These are phyloP conservation scores for Argya squamiceps DNA, from an alignment of 2,797 vertebrate genomes.

Conservation along the genomic window DNA sequence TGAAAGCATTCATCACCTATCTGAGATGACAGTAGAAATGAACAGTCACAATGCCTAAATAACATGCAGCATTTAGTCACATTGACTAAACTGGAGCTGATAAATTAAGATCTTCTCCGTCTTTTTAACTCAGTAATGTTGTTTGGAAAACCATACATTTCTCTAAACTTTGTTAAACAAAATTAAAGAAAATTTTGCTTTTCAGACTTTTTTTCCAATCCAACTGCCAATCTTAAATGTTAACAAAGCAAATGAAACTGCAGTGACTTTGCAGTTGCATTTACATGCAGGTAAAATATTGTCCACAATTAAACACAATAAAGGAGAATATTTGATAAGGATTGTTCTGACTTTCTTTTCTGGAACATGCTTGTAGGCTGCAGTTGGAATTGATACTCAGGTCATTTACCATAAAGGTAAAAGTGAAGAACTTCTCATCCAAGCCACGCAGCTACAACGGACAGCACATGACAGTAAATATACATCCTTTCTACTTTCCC, in stretches of 20 bases:
- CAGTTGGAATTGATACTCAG: slow-evolving; percentile 83
- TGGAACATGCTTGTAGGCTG: slow-evolving; percentile 77
- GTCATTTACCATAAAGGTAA: slow-evolving; percentile 80
- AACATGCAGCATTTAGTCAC: background rate
- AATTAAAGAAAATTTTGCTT: background rate
- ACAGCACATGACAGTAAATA: slow-evolving; percentile 83
- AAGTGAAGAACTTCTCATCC: slow-evolving; percentile 82
- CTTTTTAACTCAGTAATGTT: background rate
- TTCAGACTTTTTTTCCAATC: background rate
- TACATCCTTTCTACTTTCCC: background rate
- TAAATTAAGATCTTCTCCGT: background rate
- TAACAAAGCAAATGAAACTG: slow-evolving; percentile 6
- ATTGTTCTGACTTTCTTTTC: slow-evolving; percentile 27
- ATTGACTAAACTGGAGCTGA: background rate
- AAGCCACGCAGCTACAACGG: slow-evolving; percentile 80
- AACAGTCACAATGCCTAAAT: background rate
- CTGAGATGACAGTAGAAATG: background rate
- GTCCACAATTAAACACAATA: background rate
- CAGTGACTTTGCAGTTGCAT: background rate
- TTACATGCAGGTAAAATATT: background rate
- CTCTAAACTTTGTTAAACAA: background rate
- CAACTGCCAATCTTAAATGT: background rate
- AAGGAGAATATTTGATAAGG: background rate
- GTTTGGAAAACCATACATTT: background rate
- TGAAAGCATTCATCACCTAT: background rate